Percentiles rank a stretch among this genome's conserved stretches.
Evolutionary conservation across 2,797 vertebrate species (phyloP).

Genomic region (Hydrocynus forskahlii): DNA sequence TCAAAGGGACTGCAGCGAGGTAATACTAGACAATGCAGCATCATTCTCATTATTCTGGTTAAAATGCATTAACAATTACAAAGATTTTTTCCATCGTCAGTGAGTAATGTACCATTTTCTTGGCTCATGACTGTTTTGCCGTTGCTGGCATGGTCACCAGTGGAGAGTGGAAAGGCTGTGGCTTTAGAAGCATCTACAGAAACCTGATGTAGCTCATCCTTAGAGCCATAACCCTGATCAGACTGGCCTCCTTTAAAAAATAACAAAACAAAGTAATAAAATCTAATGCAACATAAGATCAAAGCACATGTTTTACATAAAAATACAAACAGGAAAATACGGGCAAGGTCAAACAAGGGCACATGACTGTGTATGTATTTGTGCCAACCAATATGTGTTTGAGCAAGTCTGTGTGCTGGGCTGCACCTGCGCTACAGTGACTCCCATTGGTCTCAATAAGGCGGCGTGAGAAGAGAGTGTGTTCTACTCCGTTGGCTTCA

Average conservation of each 20-base stretch:
- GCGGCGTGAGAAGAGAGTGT: conserved; percentile 80
- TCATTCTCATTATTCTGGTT: background rate
- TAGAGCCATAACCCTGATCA: conserved; percentile 90
- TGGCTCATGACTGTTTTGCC: conserved; percentile 67
- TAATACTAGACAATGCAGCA: background rate
- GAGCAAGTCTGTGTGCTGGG: background rate
- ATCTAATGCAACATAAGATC: background rate
- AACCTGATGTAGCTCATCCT: conserved; percentile 88
- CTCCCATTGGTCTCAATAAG: conserved; percentile 81
- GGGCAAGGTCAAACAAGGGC: background rate
- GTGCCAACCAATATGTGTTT: background rate
- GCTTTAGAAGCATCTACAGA: conserved; percentile 65
- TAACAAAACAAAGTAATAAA: conserved; percentile 6
- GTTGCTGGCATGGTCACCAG: conserved; percentile 64
- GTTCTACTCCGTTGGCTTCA: conserved; percentile 85
- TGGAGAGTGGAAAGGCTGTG: conserved; percentile 55
- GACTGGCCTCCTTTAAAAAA: conserved; percentile 81
- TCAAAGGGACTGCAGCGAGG: background rate
- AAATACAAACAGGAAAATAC: background rate
- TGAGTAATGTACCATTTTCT: conserved; percentile 70
- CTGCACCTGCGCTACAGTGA: conserved; percentile 86
- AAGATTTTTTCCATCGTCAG: background rate
- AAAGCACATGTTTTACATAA: background rate
- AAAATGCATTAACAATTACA: background rate
- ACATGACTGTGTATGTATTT: background rate